These are phyloP conservation scores for Phengaris arion DNA, from an alignment of 2,888 invertebrate species.

Conservation along the genomic window DNA sequence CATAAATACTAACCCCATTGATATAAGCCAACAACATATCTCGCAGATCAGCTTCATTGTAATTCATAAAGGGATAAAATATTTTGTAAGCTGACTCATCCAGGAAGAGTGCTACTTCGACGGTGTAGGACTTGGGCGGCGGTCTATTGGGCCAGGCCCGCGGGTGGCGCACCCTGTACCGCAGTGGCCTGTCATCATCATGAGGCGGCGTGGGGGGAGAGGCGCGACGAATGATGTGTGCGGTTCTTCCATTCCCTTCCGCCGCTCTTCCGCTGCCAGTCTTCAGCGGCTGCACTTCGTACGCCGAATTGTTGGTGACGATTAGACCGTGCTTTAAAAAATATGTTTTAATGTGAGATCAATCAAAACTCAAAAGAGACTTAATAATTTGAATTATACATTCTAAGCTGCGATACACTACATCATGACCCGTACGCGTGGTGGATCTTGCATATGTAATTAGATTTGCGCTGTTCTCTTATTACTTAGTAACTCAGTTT, in stretches of 20 bases:
- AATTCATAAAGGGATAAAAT: constrained; percentile 83
- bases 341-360: neutral
- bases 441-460: neutral
- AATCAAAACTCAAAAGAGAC: no score
- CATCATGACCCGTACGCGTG: no score
- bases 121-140: constrained; percentile 71
- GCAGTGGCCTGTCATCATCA: constrained; percentile 65
- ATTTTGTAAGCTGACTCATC: constrained; percentile 86
- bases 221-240: constrained; percentile 81
- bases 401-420: no score
- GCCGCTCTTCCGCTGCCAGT: constrained; percentile 59
- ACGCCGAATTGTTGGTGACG: constrained; percentile 82
- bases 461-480: neutral
- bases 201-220: constrained; percentile 63
- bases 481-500: neutral
- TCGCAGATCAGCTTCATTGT: constrained; percentile 82
- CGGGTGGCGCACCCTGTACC: constrained; percentile 55
- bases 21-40: constrained; percentile 89
- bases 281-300: constrained; percentile 84
- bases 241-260: constrained; percentile 60
- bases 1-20: constrained; percentile 81
- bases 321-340: constrained; percentile 83
- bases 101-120: constrained; percentile 87
- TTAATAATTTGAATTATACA: no score
- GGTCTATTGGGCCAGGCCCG: constrained; percentile 48